These are phyloP conservation scores for Elysia crispata DNA, from an alignment of 2,888 invertebrate species.

Conservation along the genomic window DNA sequence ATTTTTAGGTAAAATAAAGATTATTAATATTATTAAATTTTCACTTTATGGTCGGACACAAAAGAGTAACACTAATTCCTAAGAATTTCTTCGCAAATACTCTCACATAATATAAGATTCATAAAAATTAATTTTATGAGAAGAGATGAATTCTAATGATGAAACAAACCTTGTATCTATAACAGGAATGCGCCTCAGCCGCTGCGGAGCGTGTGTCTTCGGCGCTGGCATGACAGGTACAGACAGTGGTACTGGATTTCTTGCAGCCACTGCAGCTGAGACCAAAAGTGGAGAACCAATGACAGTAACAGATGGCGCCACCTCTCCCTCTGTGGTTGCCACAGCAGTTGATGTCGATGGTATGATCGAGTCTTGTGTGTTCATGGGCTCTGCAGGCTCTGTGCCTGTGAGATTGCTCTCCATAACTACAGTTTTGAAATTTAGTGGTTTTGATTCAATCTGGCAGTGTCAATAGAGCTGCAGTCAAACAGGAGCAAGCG, in stretches of 20 bases:
- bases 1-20: too few relatives aligned
- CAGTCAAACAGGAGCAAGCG: too few relatives aligned
- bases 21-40: background rate
- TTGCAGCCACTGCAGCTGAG: background rate
- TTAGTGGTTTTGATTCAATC: too few relatives aligned
- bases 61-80: background rate
- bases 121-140: background rate
- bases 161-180: constrained; percentile 30
- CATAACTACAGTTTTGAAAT: too few relatives aligned
- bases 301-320: background rate
- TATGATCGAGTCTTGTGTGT: too few relatives aligned
- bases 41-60: too few relatives aligned
- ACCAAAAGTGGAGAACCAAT: background rate
- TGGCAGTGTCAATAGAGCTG: too few relatives aligned
- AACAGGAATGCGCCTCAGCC: constrained; percentile 30
- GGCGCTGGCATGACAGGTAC: constrained; percentile 41
- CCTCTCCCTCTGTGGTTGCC: background rate
- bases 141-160: background rate
- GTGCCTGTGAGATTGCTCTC: too few relatives aligned
- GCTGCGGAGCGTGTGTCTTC: constrained; percentile 32
- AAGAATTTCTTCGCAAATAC: background rate
- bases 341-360: background rate
- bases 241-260: background rate
- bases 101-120: background rate
- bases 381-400: too few relatives aligned